Percentiles rank a stretch among this genome's conserved stretches.
phyloP scores from a whole-genome alignment of 1,140 invertebrate species.

The Trigoniulus corallinus region DNA sequence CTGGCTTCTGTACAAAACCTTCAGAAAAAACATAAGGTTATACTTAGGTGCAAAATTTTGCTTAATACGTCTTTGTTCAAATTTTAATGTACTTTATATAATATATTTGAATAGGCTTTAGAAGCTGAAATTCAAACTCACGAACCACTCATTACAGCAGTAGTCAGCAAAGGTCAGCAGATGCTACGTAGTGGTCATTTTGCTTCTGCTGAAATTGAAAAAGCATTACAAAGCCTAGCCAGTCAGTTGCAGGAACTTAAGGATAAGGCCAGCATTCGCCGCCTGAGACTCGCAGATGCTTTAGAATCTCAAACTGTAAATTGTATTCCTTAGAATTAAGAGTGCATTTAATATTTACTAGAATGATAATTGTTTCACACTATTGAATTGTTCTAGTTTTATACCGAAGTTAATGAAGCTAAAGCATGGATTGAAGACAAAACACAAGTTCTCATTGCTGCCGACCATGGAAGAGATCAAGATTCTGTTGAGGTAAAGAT shows the following conservation, averaged over 20 bases:
- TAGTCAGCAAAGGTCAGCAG: conserved; percentile 50
- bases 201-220: conserved; percentile 37
- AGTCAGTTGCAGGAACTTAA: conserved; percentile 42
- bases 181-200: conserved; percentile 72
- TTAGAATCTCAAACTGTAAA: conserved; percentile 64
- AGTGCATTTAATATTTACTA: not conserved
- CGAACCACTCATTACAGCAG: conserved; percentile 56
- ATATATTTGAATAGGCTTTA: conserved; percentile 47
- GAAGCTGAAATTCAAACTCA: conserved; percentile 66
- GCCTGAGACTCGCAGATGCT: conserved; percentile 54
- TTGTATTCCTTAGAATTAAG: not conserved
- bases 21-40: conserved; percentile 78
- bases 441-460: conserved; percentile 49
- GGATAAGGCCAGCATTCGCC: conserved; percentile 50
- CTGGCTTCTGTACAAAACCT: conserved; percentile 84
- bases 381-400: conserved; percentile 44
- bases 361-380: conserved; percentile 15
- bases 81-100: conserved; percentile 6
- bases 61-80: not conserved
- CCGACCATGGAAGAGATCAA: conserved; percentile 72
- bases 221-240: conserved; percentile 35
- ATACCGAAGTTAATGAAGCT: conserved; percentile 68
- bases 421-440: conserved; percentile 74
- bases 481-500: conserved; percentile 55
- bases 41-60: not conserved